Percentiles rank a stretch among this genome's conserved stretches.
These are phyloP conservation scores for Hyposmocoma kahamanoa DNA, from an alignment of 1,140 invertebrate genomes.

Conservation along the genomic window DNA sequence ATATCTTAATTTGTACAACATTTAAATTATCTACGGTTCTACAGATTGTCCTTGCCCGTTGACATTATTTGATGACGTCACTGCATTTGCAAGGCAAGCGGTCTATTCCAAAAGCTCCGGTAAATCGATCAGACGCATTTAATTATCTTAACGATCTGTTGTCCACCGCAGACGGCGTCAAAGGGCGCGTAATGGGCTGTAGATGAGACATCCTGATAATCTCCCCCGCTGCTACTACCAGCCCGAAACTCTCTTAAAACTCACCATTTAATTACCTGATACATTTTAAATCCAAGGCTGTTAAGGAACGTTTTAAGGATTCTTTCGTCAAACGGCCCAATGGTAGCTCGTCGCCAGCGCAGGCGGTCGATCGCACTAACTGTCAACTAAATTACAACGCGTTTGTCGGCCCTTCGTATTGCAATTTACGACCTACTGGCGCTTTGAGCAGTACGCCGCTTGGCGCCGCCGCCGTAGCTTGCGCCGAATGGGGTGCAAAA, in stretches of 20 bases:
- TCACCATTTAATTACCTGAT: slow-evolving; percentile 21
- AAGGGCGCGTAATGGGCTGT: slow-evolving; percentile 62
- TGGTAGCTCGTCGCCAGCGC: slow-evolving; percentile 17
- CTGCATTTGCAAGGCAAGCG: no score
- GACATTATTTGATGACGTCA: no score
- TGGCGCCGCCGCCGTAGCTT: slow-evolving; percentile 38
- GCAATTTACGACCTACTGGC: slow-evolving; percentile 51
- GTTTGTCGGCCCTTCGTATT: slow-evolving; percentile 47
- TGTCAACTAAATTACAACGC: slow-evolving; percentile 59
- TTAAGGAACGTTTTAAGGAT: no score
- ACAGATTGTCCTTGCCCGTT: no score
- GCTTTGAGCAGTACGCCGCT: slow-evolving; percentile 36
- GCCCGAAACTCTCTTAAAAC: neutral
- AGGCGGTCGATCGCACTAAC: slow-evolving; percentile 27
- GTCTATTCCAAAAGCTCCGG: no score
- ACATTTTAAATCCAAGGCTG: no score
- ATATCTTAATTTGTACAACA: no score
- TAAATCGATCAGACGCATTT: neutral
- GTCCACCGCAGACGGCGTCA: slow-evolving; percentile 52
- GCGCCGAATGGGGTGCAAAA: slow-evolving; percentile 15
- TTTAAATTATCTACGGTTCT: no score
- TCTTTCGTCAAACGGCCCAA: no score
- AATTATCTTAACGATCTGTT: slow-evolving; percentile 55
- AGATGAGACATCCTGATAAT: slow-evolving; percentile 59
- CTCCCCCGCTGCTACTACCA: slow-evolving; percentile 15